Evolutionary conservation across 2,888 invertebrate species (phyloP).

Genomic region (Teleiodes luculella): DNA sequence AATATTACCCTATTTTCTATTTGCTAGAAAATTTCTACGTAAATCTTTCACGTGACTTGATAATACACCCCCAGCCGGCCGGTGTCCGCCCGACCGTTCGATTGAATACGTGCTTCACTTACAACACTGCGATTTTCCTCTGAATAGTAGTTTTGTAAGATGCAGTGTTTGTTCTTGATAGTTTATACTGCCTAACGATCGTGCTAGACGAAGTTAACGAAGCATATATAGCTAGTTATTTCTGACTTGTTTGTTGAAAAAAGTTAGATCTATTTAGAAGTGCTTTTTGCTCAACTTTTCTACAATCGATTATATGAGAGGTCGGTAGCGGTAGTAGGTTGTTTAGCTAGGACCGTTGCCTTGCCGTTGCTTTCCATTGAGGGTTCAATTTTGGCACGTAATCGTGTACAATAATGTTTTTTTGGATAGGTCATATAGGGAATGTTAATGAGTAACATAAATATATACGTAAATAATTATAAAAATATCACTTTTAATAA

Average conservation of each 20-base stretch:
- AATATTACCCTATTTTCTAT: too few relatives aligned
- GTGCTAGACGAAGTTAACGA: constrained; percentile 17
- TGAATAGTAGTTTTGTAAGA: constrained; percentile 18
- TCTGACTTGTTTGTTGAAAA: not conserved
- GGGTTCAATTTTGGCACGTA: too few relatives aligned
- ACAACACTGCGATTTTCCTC: constrained; percentile 32
- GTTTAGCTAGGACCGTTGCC: too few relatives aligned
- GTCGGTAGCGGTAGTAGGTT: too few relatives aligned
- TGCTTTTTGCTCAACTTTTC: not conserved
- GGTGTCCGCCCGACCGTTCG: constrained; percentile 41
- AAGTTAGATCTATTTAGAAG: not conserved
- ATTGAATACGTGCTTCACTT: constrained; percentile 58
- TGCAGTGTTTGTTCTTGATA: not conserved
- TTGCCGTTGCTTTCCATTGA: too few relatives aligned
- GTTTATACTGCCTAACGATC: constrained; percentile 17
- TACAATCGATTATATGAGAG: too few relatives aligned
- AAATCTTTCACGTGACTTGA: constrained; percentile 24
- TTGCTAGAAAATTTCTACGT: not conserved
- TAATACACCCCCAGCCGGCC: constrained; percentile 28
- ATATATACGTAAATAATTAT: too few relatives aligned
- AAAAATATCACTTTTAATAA: too few relatives aligned
- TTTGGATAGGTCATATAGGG: too few relatives aligned
- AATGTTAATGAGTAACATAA: too few relatives aligned
- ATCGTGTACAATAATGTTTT: too few relatives aligned
- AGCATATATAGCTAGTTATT: not conserved